Base-by-base conservation (phyloP, 2,888 invertebrate genomes). In the Parthenolecanium corni region DNA sequence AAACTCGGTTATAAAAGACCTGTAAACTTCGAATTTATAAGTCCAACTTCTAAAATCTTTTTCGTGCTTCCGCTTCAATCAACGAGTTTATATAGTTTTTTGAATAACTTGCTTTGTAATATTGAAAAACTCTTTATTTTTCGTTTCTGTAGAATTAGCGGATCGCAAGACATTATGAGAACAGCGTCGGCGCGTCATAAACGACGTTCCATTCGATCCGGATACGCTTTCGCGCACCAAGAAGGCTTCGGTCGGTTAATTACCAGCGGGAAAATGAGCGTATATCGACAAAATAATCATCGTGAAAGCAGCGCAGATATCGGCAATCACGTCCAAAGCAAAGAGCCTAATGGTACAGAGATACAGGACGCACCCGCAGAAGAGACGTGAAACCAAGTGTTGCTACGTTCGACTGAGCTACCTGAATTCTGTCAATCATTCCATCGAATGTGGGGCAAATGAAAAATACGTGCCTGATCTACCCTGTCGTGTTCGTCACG, bases 181-280 rank as follows among this genome's bases (percentile, higher is more conserved):
- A 89, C 90, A 66, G 87, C 92, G 31, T 90, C 92, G 53, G 86
- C 92, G 1, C 81, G 92, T 65, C 83, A 92, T 70, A 90, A 90
- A 65, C 80, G 96, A 40, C 84, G 92, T 70, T 94, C 93, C 31
- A 82, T 96, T 67, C 85, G 96, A 64, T 95, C 95, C 12, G 96
- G 97, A 64, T 94, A 98, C 77, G 97, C 97, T 11, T 98, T 98
- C 77, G 93, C 97, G 64, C 97, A 98, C 77, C 93, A 94, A 72
- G 91, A 93, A 79, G 95, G 95, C 69, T 96, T 95, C 75, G 95
- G 95, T 52, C 82, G 92, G 20, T 86, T 98, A 69, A 98, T 98
- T 73, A 97, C 95, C 12, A 92, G 92, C 53, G 96, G 95, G 65
- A 92, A 92, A 76, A 93, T 95, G 61, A 61, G 61, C 16, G 61